Conservation (phyloP, 2,797 vertebrate species). For the Todus mexicanus region DNA sequence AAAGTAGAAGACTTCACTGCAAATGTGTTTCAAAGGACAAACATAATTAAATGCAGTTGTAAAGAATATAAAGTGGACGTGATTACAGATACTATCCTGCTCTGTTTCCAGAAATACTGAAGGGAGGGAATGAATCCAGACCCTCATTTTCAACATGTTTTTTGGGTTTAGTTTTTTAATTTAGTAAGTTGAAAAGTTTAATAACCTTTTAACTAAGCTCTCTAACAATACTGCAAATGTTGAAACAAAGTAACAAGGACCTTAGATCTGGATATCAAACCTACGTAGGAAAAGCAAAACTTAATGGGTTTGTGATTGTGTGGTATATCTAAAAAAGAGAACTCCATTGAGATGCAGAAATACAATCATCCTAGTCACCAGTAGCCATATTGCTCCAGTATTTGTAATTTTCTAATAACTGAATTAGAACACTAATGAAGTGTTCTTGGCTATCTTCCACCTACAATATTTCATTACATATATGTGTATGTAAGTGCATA, state of each 20-base stretch:
- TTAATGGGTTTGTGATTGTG: neutral
- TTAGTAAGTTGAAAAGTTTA: neutral
- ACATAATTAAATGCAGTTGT: constrained; percentile 67
- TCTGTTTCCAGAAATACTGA: constrained; percentile 3
- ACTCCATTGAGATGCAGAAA: neutral
- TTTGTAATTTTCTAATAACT: constrained; percentile 65
- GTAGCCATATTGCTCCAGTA: neutral
- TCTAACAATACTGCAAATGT: neutral
- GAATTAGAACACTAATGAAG: constrained; percentile 68
- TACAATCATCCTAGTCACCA: neutral
- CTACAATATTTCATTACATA: constrained; percentile 63
- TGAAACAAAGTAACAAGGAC: neutral
- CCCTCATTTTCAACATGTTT: neutral
- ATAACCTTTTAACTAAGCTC: neutral
- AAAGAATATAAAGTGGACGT: constrained; percentile 57
- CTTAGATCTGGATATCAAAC: neutral
- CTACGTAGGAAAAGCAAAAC: neutral
- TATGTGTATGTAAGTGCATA: constrained; percentile 60
- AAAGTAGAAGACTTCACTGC: constrained; percentile 63
- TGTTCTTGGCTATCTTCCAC: constrained; percentile 58
- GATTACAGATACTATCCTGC: constrained; percentile 47
- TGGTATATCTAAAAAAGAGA: neutral
- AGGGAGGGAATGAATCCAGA: neutral
- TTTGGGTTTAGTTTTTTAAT: neutral
- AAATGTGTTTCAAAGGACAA: constrained; percentile 69